Percentiles rank a stretch among this genome's conserved stretches.
phyloP scores from a whole-genome alignment of 2,113 vertebrate species.

The Danio rerio region DNA sequence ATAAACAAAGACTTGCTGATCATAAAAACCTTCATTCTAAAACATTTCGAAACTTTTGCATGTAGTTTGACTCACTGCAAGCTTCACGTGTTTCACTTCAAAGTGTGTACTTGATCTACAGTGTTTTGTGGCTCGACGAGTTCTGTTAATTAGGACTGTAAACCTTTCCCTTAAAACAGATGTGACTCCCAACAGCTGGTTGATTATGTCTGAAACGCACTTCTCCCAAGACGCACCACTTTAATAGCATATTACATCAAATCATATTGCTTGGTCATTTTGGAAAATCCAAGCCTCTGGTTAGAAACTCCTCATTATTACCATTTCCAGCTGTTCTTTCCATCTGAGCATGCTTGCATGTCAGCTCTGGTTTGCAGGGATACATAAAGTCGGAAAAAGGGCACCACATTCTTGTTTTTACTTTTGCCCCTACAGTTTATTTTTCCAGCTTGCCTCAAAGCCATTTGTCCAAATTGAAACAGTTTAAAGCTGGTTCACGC shows the following conservation, averaged over 20 bases:
- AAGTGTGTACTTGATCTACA: slow-evolving; percentile 14
- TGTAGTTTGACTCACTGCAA: slow-evolving; percentile 7
- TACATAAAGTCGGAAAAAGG: slow-evolving; percentile 23
- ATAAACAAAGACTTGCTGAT: background rate
- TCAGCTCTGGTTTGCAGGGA: slow-evolving; percentile 46
- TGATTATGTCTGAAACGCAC: slow-evolving; percentile 30
- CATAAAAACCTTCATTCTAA: too few species aligned
- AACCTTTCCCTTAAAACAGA: slow-evolving; percentile 19
- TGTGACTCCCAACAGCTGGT: slow-evolving; percentile 29
- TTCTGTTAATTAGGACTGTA: slow-evolving; percentile 27
- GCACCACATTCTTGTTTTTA: slow-evolving; percentile 32
- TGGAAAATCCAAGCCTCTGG: slow-evolving; percentile 48
- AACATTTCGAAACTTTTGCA: background rate
- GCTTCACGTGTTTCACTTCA: slow-evolving; percentile 12
- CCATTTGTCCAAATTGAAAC: slow-evolving; percentile 39
- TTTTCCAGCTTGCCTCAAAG: slow-evolving; percentile 44
- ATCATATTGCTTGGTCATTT: slow-evolving; percentile 51
- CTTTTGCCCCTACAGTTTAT: slow-evolving; percentile 45
- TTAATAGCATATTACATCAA: slow-evolving; percentile 43
- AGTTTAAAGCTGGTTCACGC: slow-evolving; percentile 35
- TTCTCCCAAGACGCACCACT: slow-evolving; percentile 32
- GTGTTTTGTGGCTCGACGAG: slow-evolving; percentile 13
- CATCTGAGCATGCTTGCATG: slow-evolving; percentile 52
- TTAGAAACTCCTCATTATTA: slow-evolving; percentile 34
- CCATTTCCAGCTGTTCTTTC: slow-evolving; percentile 56